Conservation (phyloP, 1,140 invertebrate genomes). For the Drosophila orena region DNA sequence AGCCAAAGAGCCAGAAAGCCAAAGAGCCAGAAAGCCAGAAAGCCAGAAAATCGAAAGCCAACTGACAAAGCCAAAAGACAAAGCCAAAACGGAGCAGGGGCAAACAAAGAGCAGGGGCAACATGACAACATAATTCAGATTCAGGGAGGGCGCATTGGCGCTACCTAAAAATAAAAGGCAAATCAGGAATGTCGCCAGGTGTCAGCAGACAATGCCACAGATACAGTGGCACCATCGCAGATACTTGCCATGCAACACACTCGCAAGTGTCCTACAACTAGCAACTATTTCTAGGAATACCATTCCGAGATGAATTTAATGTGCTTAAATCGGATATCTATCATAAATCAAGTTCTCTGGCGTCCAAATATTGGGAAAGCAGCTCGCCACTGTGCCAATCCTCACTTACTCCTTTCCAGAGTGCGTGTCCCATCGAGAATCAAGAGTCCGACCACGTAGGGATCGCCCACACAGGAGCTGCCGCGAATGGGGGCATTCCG, state of each 20-base stretch:
- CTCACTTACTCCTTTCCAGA: neutral
- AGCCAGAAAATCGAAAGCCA: conserved; percentile 9
- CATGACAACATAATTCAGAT: conserved; percentile 73
- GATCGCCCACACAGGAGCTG: conserved; percentile 59
- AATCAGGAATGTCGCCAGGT: conserved; percentile 48
- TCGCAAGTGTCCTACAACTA: neutral
- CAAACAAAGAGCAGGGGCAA: conserved; percentile 27
- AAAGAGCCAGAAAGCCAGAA: conserved; percentile 6
- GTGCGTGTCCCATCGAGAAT: conserved; percentile 40
- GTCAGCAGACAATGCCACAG: conserved; percentile 26
- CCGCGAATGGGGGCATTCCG: no score
- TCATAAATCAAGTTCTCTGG: conserved; percentile 8
- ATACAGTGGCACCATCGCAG: conserved; percentile 11
- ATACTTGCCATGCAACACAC: neutral
- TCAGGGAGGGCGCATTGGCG: conserved; percentile 22
- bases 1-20: conserved; percentile 10
- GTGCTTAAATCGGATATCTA: neutral
- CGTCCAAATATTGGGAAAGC: conserved; percentile 8
- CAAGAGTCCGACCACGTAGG: conserved; percentile 57
- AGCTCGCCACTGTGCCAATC: conserved; percentile 22
- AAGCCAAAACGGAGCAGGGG: conserved; percentile 31
- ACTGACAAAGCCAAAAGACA: conserved; percentile 55
- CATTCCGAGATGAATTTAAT: no score
- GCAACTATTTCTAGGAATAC: no score
- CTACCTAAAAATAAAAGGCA: conserved; percentile 50